A percentile compares a stretch with the other conserved stretches of the same genome.
Conservation (phyloP, 2,888 invertebrate species). For the Amphipyra tragopoginis region DNA sequence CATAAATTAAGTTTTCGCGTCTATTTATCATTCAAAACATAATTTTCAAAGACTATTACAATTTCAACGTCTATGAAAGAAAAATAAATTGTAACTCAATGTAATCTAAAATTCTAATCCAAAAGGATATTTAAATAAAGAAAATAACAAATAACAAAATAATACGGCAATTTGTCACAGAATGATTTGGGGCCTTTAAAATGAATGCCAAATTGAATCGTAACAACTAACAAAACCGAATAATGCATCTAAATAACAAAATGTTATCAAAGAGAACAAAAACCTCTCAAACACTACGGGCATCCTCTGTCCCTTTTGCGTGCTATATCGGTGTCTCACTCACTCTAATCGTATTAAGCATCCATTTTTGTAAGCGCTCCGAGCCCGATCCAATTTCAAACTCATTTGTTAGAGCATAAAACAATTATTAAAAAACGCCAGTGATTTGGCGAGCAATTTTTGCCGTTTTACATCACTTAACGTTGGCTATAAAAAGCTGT, state of each 20-base stretch:
- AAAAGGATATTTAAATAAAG: slow-evolving; percentile 44
- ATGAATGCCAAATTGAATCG: slow-evolving; percentile 69
- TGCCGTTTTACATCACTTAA: slow-evolving; percentile 84
- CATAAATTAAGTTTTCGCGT: too few species aligned
- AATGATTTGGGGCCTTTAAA: slow-evolving; percentile 58
- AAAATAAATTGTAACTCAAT: slow-evolving; percentile 22
- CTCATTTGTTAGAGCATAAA: slow-evolving; percentile 91
- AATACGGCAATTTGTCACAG: slow-evolving; percentile 47
- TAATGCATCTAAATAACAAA: slow-evolving; percentile 71
- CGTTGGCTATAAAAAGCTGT: slow-evolving; percentile 53
- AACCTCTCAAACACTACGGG: slow-evolving; percentile 56
- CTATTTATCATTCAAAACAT: background rate
- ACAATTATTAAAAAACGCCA: slow-evolving; percentile 89
- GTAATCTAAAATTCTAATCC: slow-evolving; percentile 46
- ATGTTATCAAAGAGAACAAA: slow-evolving; percentile 69
- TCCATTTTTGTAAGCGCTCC: slow-evolving; percentile 91
- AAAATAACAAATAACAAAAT: slow-evolving; percentile 52
- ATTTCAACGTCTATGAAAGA: slow-evolving; percentile 10
- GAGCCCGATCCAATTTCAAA: slow-evolving; percentile 92
- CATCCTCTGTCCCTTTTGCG: slow-evolving; percentile 58
- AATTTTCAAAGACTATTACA: background rate
- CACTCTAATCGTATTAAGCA: slow-evolving; percentile 91
- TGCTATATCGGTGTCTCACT: slow-evolving; percentile 74
- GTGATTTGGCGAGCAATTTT: slow-evolving; percentile 86
- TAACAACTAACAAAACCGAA: slow-evolving; percentile 65